Evolutionary conservation across 2,888 invertebrate species (phyloP), one percentile per base, ranked within the genome.

Genomic region (Corbicula japonica): DNA sequence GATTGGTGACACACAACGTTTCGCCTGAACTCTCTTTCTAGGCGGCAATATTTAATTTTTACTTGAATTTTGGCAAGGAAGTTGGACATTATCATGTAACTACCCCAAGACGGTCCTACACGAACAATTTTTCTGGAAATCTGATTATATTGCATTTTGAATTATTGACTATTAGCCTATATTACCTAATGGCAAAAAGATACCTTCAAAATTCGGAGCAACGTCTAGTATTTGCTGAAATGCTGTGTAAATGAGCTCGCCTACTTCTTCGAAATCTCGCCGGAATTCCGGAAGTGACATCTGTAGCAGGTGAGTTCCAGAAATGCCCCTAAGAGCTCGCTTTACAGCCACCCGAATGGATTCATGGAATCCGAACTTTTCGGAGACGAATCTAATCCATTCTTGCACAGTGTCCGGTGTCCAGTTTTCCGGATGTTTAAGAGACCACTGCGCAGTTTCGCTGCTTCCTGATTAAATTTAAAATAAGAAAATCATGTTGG

Each of bases 391-490:
- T 32, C 52, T 23, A 2, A 70, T 50, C 78, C 78, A 79, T 48
- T 74, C 78, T 61, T 63, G 69, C 15, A 79, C 78, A 54, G 50
- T 28, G 2, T 58, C n/a, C 10, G 65, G 4, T n/a, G 54, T 60
- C 78, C 78, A 79, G 60, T 79, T 79, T 35, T 74, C 78, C 41
- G 78, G 78, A 34, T 79, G 78, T 34, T 73, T 62, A 12, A 38
- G 26, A 28, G 54, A 58, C 78, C 78, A 78, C 46, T 34, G 18
- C 34, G 52, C 30, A 15, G 35, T 23, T 32, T 32, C 26, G 26
- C 35, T 34, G 34, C 3, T 34, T 15, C 63, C 63, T 63, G 44
- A n/a, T n/a, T n/a, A n/a, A n/a, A n/a, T n/a, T n/a, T n/a, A n/a
- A n/a, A n/a, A n/a, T n/a, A n/a, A n/a, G n/a, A n/a, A n/a, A n/a